Conservation (phyloP, 2,888 invertebrate species). For the Microchrysa polita region DNA sequence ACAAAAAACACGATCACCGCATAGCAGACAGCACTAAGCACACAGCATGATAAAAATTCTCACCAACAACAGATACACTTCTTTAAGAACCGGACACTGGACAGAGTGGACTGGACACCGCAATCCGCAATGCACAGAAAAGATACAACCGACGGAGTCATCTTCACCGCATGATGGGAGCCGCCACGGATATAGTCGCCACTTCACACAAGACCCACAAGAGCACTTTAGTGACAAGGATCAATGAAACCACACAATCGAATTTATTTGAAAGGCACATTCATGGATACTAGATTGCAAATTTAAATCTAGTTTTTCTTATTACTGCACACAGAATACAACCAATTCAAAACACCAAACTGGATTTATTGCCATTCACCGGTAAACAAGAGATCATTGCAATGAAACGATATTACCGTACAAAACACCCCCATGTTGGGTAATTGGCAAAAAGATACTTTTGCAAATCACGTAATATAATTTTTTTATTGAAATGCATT, state of each 20-base stretch:
- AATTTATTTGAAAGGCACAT: slow-evolving; percentile 1
- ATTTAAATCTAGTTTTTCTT: too few species aligned
- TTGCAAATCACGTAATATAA: neutral
- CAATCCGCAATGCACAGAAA: slow-evolving; percentile 1
- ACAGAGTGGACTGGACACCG: too few species aligned
- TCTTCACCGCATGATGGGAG: slow-evolving; percentile 15
- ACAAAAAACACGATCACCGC: slow-evolving; percentile 29
- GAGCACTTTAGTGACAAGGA: neutral
- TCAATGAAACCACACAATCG: neutral
- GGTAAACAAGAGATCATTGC: slow-evolving; percentile 36
- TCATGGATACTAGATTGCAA: neutral
- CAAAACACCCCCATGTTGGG: neutral
- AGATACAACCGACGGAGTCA: neutral
- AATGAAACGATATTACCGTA: slow-evolving; percentile 3
- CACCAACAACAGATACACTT: slow-evolving; percentile 16
- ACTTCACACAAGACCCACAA: neutral
- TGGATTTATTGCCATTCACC: slow-evolving; percentile 12
- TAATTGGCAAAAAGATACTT: slow-evolving; percentile 20
- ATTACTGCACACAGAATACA: neutral
- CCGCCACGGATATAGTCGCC: neutral
- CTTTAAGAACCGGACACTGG: neutral
- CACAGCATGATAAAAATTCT: slow-evolving; percentile 3
- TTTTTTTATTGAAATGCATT: slow-evolving; percentile 10
- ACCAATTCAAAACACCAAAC: neutral
- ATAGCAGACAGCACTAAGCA: too few species aligned